These are phyloP conservation scores for Lordiphosa collinella DNA, from an alignment of 1,140 invertebrate genomes.

Conservation along the genomic window DNA sequence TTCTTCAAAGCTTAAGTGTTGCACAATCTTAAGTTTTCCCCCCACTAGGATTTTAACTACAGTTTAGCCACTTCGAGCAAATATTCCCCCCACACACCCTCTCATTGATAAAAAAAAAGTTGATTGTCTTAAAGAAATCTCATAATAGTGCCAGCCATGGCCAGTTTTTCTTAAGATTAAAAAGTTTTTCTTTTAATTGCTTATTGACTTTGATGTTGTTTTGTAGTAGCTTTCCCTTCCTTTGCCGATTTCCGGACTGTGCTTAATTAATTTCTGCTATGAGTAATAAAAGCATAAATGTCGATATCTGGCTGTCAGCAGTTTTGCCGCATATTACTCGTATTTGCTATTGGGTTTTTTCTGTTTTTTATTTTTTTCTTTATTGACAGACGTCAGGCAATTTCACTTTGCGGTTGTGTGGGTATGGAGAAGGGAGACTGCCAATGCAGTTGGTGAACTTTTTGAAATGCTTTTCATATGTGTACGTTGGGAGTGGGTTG, in stretches of 20 bases:
- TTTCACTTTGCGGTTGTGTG: conserved; percentile 18
- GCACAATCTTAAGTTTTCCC: conserved; percentile 9
- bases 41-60: conserved; percentile 2
- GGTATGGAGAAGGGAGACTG: background rate
- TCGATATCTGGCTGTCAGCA: conserved; percentile 9
- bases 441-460: conserved; percentile 3
- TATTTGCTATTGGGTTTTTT: conserved; percentile 9
- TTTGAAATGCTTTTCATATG: background rate
- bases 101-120: background rate
- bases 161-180: conserved; percentile 6
- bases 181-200: conserved; percentile 17
- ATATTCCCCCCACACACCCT: background rate
- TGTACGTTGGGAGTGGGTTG: background rate
- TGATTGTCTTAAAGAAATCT: conserved; percentile 5
- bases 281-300: conserved; percentile 19
- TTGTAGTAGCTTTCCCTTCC: conserved; percentile 9
- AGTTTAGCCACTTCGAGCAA: conserved; percentile 6
- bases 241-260: background rate
- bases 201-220: conserved; percentile 9
- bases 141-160: conserved; percentile 3
- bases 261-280: conserved; percentile 21
- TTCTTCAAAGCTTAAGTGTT: background rate
- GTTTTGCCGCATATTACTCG: conserved; percentile 5
- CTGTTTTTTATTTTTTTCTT: background rate
- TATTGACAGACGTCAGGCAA: conserved; percentile 13